Conservation (phyloP, 2,113 vertebrate genomes). For the Anseranas semipalmata region DNA sequence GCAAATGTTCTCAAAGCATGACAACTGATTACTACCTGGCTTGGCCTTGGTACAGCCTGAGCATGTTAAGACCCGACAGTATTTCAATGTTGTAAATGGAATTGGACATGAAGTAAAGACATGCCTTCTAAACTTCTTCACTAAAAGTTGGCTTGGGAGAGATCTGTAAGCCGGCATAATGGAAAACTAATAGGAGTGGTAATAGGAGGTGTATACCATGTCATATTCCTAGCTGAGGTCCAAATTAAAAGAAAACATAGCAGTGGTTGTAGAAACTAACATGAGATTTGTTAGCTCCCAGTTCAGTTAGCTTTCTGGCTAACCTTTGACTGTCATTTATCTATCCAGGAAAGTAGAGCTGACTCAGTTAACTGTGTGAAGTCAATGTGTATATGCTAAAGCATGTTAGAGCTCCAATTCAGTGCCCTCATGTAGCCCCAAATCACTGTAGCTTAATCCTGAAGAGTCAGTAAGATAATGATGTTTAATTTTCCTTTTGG, state of each 20-base stretch:
- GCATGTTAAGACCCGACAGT: conserved; percentile 14
- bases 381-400: background rate
- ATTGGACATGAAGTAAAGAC: background rate
- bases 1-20: conserved; percentile 4
- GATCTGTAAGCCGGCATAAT: background rate
- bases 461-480: background rate
- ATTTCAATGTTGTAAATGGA: background rate
- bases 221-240: background rate
- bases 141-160: background rate
- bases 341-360: background rate
- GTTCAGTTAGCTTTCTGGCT: background rate
- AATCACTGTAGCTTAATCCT: background rate
- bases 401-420: background rate
- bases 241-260: background rate
- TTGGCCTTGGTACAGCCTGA: background rate
- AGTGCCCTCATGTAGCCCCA: background rate
- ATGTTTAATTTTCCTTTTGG: background rate
- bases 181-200: background rate
- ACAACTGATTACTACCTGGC: conserved; percentile 24
- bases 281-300: background rate
- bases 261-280: background rate
- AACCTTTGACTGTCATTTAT: background rate
- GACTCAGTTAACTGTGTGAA: background rate
- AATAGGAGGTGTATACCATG: background rate
- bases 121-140: background rate